Evolutionary conservation across 2,113 vertebrate species (phyloP).

Genomic region (Xiphophorus maculatus): DNA sequence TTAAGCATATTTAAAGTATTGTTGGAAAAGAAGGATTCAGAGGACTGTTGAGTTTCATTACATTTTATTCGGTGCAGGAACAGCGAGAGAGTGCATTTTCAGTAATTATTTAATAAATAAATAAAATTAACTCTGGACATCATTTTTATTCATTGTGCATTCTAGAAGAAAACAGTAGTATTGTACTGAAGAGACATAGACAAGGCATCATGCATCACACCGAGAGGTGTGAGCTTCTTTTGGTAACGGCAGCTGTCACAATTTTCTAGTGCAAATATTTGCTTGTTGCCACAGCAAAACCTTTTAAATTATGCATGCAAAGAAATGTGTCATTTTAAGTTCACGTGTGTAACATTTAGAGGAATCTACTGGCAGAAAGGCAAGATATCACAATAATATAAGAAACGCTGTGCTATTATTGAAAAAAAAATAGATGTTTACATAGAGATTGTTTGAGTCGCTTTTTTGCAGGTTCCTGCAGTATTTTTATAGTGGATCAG

Average conservation of each 20-base stretch:
- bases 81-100: constrained; percentile 47
- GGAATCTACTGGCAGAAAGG: constrained; percentile 2
- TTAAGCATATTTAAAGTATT: constrained; percentile 16
- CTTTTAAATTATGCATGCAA: constrained; percentile 64
- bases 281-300: constrained; percentile 46
- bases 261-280: constrained; percentile 63
- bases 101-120: constrained; percentile 24
- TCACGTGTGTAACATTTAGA: constrained; percentile 4
- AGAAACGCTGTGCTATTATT: background rate
- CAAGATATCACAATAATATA: background rate
- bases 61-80: constrained; percentile 51
- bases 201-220: constrained; percentile 73
- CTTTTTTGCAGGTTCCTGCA: background rate
- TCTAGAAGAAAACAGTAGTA: constrained; percentile 25
- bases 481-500: background rate
- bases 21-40: constrained; percentile 7
- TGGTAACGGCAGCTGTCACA: constrained; percentile 61
- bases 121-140: constrained; percentile 37
- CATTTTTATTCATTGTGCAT: constrained; percentile 39
- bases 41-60: constrained; percentile 13
- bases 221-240: constrained; percentile 56
- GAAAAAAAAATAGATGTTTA: background rate
- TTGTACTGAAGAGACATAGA: constrained; percentile 46
- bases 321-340: background rate
- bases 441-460: too few relatives aligned